A percentile compares a stretch with the other conserved stretches of the same genome.
phyloP scores from a whole-genome alignment of 2,797 vertebrate species.

The Crax fasciolata region DNA sequence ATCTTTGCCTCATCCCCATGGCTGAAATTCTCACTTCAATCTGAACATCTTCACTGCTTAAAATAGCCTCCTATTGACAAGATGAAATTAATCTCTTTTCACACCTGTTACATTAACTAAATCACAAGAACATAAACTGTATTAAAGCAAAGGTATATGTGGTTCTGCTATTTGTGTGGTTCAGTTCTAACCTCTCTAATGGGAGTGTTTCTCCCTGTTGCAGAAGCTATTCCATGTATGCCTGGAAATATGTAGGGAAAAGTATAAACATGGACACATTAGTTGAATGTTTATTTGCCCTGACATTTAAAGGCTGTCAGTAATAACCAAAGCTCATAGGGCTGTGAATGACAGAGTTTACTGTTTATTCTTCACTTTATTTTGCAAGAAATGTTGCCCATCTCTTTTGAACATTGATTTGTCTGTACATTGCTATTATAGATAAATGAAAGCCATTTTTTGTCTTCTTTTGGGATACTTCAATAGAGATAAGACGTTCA shows the following conservation, averaged over 20 bases:
- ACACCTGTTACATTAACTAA: neutral
- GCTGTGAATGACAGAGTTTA: neutral
- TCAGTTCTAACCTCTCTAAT: neutral
- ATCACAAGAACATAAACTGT: neutral
- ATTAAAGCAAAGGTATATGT: neutral
- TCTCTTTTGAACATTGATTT: neutral
- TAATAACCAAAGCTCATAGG: neutral
- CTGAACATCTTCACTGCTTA: neutral
- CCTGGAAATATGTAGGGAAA: neutral
- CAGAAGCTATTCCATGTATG: neutral
- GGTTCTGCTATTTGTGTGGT: neutral
- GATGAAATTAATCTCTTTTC: neutral
- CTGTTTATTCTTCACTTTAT: neutral
- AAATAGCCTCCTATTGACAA: neutral
- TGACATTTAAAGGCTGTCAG: neutral
- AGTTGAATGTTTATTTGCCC: neutral
- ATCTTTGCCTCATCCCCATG: neutral
- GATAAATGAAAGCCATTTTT: neutral
- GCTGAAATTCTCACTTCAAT: neutral
- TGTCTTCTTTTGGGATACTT: neutral
- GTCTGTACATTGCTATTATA: neutral
- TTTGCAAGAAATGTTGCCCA: neutral
- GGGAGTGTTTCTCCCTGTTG: neutral
- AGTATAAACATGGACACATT: neutral
- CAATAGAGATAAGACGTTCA: neutral